Conservation (phyloP, 1,140 invertebrate species). For the Halyomorpha halys region DNA sequence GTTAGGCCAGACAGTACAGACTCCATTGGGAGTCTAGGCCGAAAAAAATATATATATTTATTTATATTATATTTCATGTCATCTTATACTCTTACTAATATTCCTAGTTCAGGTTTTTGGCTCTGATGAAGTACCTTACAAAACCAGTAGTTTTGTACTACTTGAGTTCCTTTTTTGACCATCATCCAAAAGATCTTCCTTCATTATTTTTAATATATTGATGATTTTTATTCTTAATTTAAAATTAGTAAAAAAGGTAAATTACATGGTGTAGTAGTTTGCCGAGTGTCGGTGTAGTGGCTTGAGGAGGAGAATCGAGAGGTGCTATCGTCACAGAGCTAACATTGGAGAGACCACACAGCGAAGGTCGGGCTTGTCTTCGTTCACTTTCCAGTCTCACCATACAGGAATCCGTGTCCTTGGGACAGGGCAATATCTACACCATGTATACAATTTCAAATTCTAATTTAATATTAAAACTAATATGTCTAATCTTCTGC, state of each 20-base stretch:
- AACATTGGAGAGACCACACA: slow-evolving; percentile 28
- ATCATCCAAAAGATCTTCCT: too few relatives aligned
- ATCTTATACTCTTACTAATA: too few relatives aligned
- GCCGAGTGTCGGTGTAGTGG: slow-evolving; percentile 62
- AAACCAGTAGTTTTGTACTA: too few relatives aligned
- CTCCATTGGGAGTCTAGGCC: too few relatives aligned
- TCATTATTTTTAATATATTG: too few relatives aligned
- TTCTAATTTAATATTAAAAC: neutral
- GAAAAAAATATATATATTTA: too few relatives aligned
- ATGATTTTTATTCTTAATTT: too few relatives aligned
- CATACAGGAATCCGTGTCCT: slow-evolving; percentile 21
- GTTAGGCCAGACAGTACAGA: too few relatives aligned
- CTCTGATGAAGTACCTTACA: too few relatives aligned
- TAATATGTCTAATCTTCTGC: neutral
- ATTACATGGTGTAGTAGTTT: slow-evolving; percentile 47
- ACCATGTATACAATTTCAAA: neutral
- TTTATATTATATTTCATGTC: too few relatives aligned
- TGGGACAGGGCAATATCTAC: neutral
- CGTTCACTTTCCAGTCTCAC: slow-evolving; percentile 29
- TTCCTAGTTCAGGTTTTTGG: too few relatives aligned
- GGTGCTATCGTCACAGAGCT: slow-evolving; percentile 35
- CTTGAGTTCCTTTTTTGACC: too few relatives aligned
- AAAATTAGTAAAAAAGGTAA: slow-evolving; percentile 37
- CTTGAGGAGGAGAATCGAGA: slow-evolving; percentile 60
- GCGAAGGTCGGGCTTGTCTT: slow-evolving; percentile 26